These are phyloP conservation scores for Pluvialis apricaria DNA, from an alignment of 2,113 vertebrate species.

Conservation along the genomic window DNA sequence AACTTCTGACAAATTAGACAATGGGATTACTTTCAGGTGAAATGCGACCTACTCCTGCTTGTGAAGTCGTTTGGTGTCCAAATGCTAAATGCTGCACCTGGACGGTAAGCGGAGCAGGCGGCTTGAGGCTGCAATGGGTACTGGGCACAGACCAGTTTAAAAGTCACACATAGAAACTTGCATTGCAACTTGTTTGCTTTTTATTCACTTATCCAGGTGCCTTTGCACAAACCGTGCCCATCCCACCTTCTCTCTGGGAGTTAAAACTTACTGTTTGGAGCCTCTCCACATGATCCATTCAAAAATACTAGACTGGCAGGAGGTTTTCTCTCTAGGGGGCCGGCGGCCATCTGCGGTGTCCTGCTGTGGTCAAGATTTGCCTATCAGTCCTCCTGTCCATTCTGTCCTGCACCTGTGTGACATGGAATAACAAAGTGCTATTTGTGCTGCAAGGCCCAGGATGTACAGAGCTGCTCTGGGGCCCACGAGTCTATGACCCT, in stretches of 20 bases:
- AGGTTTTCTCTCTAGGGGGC: not conserved
- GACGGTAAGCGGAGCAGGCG: not conserved
- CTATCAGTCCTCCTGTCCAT: not conserved
- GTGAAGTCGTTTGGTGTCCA: not conserved
- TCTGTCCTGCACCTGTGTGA: not conserved
- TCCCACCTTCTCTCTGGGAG: not conserved
- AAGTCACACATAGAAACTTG: not conserved
- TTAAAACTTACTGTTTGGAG: not conserved
- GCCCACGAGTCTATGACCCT: accelerated
- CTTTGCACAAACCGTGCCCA: not conserved
- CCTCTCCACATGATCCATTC: not conserved
- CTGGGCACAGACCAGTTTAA: not conserved
- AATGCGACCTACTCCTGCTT: not conserved
- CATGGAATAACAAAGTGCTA: not conserved
- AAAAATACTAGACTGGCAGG: not conserved
- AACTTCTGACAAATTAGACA: not conserved
- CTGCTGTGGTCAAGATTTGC: not conserved
- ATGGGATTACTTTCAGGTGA: not conserved
- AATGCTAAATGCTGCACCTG: not conserved
- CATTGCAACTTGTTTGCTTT: not conserved
- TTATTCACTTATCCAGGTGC: not conserved
- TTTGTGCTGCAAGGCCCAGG: not conserved
- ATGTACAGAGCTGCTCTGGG: not conserved
- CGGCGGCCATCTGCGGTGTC: not conserved
- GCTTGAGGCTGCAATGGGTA: not conserved